Evolutionary conservation across 2,888 invertebrate species (phyloP).

Genomic region (Drosophila eohydei): DNA sequence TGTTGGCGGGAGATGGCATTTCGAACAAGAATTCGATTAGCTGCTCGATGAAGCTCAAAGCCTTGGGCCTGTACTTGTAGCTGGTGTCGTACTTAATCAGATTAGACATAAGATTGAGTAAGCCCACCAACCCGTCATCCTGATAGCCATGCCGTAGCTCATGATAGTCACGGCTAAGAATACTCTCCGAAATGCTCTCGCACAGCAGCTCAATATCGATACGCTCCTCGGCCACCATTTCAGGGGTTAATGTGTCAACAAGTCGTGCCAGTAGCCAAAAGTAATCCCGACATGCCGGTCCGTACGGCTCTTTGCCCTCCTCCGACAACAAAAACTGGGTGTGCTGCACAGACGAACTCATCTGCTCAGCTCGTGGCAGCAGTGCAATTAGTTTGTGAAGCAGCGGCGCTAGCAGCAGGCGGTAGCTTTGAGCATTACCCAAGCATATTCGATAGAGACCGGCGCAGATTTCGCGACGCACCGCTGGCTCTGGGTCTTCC

Average conservation of each 20-base stretch:
- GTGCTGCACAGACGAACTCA: slow-evolving; percentile 87
- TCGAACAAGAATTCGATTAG: slow-evolving; percentile 96
- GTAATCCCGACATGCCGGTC: slow-evolving; percentile 97
- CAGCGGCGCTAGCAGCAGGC: slow-evolving; percentile 90
- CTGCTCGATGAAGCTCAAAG: slow-evolving; percentile 87
- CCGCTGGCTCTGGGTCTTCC: slow-evolving; percentile 96
- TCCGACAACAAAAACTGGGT: slow-evolving; percentile 83
- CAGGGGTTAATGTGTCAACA: slow-evolving; percentile 93
- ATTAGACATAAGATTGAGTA: slow-evolving; percentile 94
- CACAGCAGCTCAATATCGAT: slow-evolving; percentile 91
- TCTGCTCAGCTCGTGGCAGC: slow-evolving; percentile 93
- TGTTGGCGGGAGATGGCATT: slow-evolving; percentile 92
- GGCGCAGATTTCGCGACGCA: slow-evolving; percentile 95
- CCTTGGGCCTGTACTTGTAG: slow-evolving; percentile 92
- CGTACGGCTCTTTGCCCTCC: slow-evolving; percentile 95
- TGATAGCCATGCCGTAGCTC: slow-evolving; percentile 94
- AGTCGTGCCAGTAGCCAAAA: slow-evolving; percentile 96
- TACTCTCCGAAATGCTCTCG: slow-evolving; percentile 90
- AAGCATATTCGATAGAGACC: slow-evolving; percentile 95
- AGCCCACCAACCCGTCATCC: slow-evolving; percentile 95
- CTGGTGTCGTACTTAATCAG: slow-evolving; percentile 94
- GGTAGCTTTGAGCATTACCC: slow-evolving; percentile 87
- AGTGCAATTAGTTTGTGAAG: slow-evolving; percentile 92
- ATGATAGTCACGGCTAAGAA: slow-evolving; percentile 91
- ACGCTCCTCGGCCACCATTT: slow-evolving; percentile 86